phyloP scores from a whole-genome alignment of 2,113 vertebrate species.

The Macaca nemestrina region DNA sequence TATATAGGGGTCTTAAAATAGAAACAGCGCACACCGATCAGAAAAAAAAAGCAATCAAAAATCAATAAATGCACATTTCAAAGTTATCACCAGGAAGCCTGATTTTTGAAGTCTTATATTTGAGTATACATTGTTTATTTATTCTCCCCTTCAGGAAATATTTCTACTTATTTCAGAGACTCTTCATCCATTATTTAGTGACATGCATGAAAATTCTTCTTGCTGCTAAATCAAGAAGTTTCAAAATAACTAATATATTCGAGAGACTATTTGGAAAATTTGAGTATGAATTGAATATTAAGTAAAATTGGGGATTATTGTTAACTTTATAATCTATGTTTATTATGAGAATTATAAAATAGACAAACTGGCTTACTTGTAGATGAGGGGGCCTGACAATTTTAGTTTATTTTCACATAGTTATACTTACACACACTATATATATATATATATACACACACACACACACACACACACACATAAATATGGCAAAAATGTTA shows the following conservation, averaged over 20 bases:
- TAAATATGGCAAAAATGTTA: neutral
- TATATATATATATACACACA: fast-evolving
- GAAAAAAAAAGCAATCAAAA: neutral
- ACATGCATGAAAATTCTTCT: neutral
- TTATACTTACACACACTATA: neutral
- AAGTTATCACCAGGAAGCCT: neutral
- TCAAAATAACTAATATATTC: neutral
- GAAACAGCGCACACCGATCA: neutral
- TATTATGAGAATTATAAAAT: neutral
- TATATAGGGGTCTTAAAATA: neutral
- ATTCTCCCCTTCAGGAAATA: neutral
- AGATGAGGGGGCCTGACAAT: neutral
- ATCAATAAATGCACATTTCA: neutral
- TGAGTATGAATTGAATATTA: neutral
- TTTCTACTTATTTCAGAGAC: neutral
- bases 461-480: neutral
- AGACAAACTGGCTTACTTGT: neutral
- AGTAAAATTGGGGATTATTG: neutral
- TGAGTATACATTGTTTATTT: neutral
- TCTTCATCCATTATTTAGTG: neutral
- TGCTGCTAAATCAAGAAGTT: neutral
- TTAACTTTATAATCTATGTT: neutral
- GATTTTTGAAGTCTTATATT: neutral
- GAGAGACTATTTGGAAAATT: neutral
- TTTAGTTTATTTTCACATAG: neutral